phyloP scores from a whole-genome alignment of 2,888 invertebrate species.

The Bruchidius siliquastri region DNA sequence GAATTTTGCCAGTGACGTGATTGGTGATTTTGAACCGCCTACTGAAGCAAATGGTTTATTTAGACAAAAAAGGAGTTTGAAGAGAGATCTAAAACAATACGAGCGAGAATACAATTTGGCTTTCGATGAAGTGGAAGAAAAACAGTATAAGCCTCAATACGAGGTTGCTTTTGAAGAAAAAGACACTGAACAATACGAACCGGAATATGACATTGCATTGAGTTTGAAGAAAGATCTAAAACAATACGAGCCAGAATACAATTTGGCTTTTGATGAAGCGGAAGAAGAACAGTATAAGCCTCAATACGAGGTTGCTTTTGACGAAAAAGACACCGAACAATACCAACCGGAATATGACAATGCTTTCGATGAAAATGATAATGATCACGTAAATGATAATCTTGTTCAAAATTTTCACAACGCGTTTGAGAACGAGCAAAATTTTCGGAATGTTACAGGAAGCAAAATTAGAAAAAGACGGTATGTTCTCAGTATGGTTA shows the following conservation, averaged over 20 bases:
- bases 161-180: not conserved
- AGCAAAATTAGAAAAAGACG: constrained; percentile 28
- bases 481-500: constrained; percentile 37
- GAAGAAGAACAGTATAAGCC: constrained; percentile 4
- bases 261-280: constrained; percentile 14
- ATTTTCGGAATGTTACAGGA: constrained; percentile 13
- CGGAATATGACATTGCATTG: not conserved
- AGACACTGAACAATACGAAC: not conserved
- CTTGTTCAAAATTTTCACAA: not conserved
- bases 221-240: too few species aligned
- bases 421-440: constrained; percentile 3
- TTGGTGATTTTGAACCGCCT: constrained; percentile 33
- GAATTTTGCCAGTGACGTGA: constrained; percentile 35
- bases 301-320: not conserved
- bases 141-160: not conserved
- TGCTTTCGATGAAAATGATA: not conserved
- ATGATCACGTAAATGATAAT: too few species aligned
- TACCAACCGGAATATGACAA: not conserved
- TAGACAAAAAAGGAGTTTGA: constrained; percentile 8
- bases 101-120: constrained; percentile 22
- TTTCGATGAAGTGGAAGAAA: constrained; percentile 12
- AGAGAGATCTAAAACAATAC: constrained; percentile 11
- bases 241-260: constrained; percentile 22
- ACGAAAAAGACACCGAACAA: not conserved
- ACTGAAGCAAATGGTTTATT: constrained; percentile 1